Base-by-base conservation (phyloP, 2,113 vertebrate species). In the Peromyscus leucopus region DNA sequence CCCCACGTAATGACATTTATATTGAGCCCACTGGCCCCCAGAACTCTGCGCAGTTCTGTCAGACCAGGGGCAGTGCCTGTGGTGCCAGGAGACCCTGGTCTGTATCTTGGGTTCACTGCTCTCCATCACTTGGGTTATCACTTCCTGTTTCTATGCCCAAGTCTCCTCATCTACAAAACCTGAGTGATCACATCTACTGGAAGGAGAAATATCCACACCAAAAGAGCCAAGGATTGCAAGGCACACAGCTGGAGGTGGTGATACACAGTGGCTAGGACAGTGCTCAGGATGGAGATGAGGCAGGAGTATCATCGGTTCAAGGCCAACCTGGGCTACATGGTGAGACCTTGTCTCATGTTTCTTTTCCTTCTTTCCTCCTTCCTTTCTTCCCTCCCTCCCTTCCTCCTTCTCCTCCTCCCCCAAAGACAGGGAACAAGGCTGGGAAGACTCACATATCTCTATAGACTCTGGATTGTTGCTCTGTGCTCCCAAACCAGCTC, bases 401-500 rank as follows among this genome's bases (percentile, higher is more conserved):
- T 28, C n/a, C 42, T 46, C 26, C 31, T 5, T 19, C 31, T 65
- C 39, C 65, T 12, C 15, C 5, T 7, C 22, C n/a, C 11, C 16
- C 36, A 61, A 78, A 94, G 39, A 17, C 55, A 78, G 16, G 48
- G 9, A 1, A 69, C 83, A 72, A 80, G 22, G 36, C 57, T 13
- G 36, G 7, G 5, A 36, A 2, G 9, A 48, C 57, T 5, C 16
- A 33, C 71, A 2, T 8, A 11, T n/a, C 51, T 33, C 48, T 75
- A n/a, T 21, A 19, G 55, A 95, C 31, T 61, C 26, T 31, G 33
- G 33, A 12, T n/a, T 48, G 0, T 2, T 5, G 46, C 28, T 94
- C 46, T 31, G 31, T 13, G 0, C 0, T 2, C 39, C 26, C 3
- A 1, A 9, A 0, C 8, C 16, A 12, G 26, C 19, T 39, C n/a